Evolutionary conservation across 2,888 invertebrate species (phyloP).

Genomic region (Ornithoptera alexandrae): DNA sequence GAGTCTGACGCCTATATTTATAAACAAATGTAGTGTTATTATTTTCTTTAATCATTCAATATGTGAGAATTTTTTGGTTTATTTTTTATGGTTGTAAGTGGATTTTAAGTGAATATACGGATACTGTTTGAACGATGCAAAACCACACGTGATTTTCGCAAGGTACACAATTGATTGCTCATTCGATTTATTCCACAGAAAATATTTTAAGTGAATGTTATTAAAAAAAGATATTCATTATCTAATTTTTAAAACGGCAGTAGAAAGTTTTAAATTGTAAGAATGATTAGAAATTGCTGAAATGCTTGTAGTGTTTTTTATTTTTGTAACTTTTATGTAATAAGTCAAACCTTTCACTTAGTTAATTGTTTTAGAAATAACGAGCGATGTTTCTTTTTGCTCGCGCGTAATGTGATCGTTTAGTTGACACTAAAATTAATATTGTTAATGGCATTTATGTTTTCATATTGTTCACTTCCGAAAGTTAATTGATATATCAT

Average conservation of each 20-base stretch:
- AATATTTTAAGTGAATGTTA: neutral
- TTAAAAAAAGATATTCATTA: neutral
- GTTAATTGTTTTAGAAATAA: neutral
- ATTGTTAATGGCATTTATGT: constrained; percentile 12
- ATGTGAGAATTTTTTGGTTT: constrained; percentile 13
- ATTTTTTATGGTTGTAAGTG: constrained; percentile 32
- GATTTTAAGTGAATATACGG: constrained; percentile 15
- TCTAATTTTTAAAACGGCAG: neutral
- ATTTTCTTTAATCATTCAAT: constrained; percentile 1
- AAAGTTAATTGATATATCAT: constrained; percentile 13
- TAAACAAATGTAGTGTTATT: constrained; percentile 50
- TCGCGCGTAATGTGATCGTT: constrained; percentile 3
- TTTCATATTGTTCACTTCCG: constrained; percentile 17
- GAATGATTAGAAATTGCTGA: neutral
- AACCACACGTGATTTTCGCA: constrained; percentile 24
- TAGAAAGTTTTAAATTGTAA: neutral
- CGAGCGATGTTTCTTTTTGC: neutral
- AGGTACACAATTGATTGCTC: constrained; percentile 13
- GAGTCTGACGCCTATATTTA: constrained; percentile 58
- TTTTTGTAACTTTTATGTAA: neutral
- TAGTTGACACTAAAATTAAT: constrained; percentile 22
- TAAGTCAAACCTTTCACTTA: neutral
- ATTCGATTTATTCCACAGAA: neutral
- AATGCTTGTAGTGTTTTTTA: neutral
- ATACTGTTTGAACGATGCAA: constrained; percentile 14